These are phyloP conservation scores for Campylomormyrus tamandua DNA, from an alignment of 2,113 vertebrate species.

Conservation along the genomic window DNA sequence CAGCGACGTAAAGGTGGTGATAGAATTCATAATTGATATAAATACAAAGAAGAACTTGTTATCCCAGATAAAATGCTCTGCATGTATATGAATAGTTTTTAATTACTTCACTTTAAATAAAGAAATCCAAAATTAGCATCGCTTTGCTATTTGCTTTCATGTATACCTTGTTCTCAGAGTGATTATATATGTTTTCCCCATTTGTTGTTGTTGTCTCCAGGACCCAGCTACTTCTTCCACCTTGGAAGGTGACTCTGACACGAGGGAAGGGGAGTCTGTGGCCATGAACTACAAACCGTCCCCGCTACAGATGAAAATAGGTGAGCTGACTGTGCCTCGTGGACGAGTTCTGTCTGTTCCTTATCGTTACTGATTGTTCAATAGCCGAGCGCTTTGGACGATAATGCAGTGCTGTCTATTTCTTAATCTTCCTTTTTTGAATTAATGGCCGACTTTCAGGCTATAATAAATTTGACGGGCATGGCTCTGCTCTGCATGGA, in stretches of 20 bases:
- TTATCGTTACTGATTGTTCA: neutral
- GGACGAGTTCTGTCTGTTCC: neutral
- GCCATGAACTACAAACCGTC: slow-evolving; percentile 96
- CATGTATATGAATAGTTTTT: neutral
- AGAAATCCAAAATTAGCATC: neutral
- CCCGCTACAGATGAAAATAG: slow-evolving; percentile 93
- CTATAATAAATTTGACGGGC: neutral
- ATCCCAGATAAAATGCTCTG: neutral
- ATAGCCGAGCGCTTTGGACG: neutral
- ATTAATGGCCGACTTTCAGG: neutral
- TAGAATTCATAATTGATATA: neutral
- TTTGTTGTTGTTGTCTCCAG: slow-evolving; percentile 50
- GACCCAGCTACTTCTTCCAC: slow-evolving; percentile 83
- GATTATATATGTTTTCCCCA: neutral
- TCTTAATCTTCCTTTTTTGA: neutral
- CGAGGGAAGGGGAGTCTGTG: slow-evolving; percentile 86
- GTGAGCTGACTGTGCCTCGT: slow-evolving; percentile 53
- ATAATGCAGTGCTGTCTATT: neutral
- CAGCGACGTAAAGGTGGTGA: neutral
- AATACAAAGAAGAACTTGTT: neutral
- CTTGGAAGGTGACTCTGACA: slow-evolving; percentile 85
- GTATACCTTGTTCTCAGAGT: neutral
- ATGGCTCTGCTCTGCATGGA: neutral
- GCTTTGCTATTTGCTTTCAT: neutral
- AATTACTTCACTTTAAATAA: neutral